A percentile compares a stretch with the other conserved stretches of the same genome.
phyloP scores from a whole-genome alignment of 2,888 invertebrate genomes.

The Ophioninae sp. region DNA sequence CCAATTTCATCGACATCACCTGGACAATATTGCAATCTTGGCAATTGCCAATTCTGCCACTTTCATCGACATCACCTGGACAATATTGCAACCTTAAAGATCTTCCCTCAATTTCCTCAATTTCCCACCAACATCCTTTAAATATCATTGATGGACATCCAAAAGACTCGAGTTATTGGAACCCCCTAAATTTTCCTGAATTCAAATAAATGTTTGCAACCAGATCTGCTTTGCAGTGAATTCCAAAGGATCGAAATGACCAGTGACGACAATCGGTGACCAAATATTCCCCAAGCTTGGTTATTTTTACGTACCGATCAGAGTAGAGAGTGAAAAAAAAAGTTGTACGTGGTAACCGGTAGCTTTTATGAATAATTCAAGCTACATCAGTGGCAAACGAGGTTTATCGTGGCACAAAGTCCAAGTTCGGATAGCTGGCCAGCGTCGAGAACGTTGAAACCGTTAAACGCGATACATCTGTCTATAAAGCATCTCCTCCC shows the following conservation, averaged over 20 bases:
- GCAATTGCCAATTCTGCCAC: too few relatives aligned
- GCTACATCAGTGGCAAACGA: slow-evolving; percentile 53
- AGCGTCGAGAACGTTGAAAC: slow-evolving; percentile 43
- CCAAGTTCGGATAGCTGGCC: slow-evolving; percentile 26
- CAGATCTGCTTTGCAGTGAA: not conserved
- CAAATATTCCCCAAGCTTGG: not conserved
- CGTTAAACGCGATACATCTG: slow-evolving; percentile 53
- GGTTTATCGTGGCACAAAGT: slow-evolving; percentile 57
- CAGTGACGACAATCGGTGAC: not conserved
- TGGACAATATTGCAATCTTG: too few relatives aligned
- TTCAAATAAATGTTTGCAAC: not conserved
- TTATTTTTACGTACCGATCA: slow-evolving; percentile 15
- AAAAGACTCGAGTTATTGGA: too few relatives aligned
- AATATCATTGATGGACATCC: too few relatives aligned
- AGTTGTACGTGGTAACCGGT: slow-evolving; percentile 37
- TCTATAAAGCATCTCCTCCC: slow-evolving; percentile 21
- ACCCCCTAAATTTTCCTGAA: not conserved
- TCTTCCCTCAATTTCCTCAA: too few relatives aligned
- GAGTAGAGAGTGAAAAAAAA: slow-evolving; percentile 24
- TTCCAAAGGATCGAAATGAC: not conserved
- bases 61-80: too few relatives aligned
- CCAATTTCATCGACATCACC: too few relatives aligned
- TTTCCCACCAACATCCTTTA: too few relatives aligned
- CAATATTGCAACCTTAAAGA: too few relatives aligned
- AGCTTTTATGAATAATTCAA: slow-evolving; percentile 63